Conservation (phyloP, 2,113 vertebrate genomes). For the Crotalus helleri region DNA sequence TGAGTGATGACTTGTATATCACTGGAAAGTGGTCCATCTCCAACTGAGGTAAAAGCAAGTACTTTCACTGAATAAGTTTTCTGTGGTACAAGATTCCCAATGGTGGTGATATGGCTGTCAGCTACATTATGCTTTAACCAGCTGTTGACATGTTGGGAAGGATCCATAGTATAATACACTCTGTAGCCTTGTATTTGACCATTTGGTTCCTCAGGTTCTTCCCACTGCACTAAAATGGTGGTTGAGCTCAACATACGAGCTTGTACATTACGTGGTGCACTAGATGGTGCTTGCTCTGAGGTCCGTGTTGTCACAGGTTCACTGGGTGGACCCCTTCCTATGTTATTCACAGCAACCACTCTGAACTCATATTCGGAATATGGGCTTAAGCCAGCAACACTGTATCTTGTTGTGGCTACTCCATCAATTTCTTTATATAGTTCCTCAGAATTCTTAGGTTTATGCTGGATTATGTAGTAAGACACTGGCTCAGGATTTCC, state of each 20-base stretch:
- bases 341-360: conserved; percentile 97
- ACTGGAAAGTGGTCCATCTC: conserved; percentile 92
- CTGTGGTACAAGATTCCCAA: conserved; percentile 91
- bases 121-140: conserved; percentile 98
- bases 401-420: conserved; percentile 96
- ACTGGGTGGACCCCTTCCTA: conserved; percentile 90
- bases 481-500: conserved; percentile 97
- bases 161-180: conserved; percentile 95
- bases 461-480: conserved; percentile 98
- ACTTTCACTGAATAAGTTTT: conserved; percentile 97
- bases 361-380: conserved; percentile 98
- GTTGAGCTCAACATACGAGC: conserved; percentile 96
- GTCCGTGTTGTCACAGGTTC: conserved; percentile 93
- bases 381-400: conserved; percentile 94
- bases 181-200: conserved; percentile 97
- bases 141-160: conserved; percentile 85
- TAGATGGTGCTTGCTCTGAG: conserved; percentile 95
- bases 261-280: conserved; percentile 89
- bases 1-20: conserved; percentile 98
- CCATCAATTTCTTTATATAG: conserved; percentile 96
- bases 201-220: conserved; percentile 95
- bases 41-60: conserved; percentile 95
- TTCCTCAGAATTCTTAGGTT: conserved; percentile 90
- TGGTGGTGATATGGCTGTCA: conserved; percentile 91
- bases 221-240: conserved; percentile 97